Base-by-base conservation (phyloP, 2,797 vertebrate genomes). In the Hypotaenidia okinawae region DNA sequence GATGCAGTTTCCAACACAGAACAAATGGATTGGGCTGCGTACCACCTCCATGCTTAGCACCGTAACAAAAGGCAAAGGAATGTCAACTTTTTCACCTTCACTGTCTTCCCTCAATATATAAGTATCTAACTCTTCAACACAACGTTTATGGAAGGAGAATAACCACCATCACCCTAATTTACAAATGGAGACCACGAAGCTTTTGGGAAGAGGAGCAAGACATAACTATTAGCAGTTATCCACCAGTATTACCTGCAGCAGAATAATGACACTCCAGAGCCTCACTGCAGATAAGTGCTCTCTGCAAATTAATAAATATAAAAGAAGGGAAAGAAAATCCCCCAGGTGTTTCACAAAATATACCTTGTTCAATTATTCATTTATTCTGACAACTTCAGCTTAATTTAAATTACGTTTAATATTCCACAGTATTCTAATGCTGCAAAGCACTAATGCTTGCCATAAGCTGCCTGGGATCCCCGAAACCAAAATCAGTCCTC, bases 331-430 rank as follows among this genome's bases (percentile, higher is more conserved):
- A 87, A 77, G 73, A 94, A 95, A 94, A 92, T 69, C 35, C 58
- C 54, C 6, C 33, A 82, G 70, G n/a, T 73, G 25, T 45, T 94
- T 79, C 69, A 84, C 15, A 79, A 81, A 95, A 84, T 43, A 69
- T 59, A 69, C 21, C n/a, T 93, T 17, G 6, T 84, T 91, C 67
- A 88, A 58, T 91, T 90, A 90, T 93, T 93, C 47, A 90, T 81
- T 94, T 91, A 88, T 82, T 84, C 90, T 79, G 74, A 73, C 39
- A 90, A 76, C 49, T 76, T 87, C 67, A 63, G 51, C 73, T 82
- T 92, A 87, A 79, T 90, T 94, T 83, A 93, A 90, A 96, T 75
- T 58, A 63, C 5, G 22, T 77, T 72, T 91, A 91, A 95, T 78
- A 76, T 76, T 84, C 19, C 63, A 82, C 30, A 11, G 28, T 63